phyloP scores from a whole-genome alignment of 2,113 vertebrate species.

The Oncorhynchus kisutch region DNA sequence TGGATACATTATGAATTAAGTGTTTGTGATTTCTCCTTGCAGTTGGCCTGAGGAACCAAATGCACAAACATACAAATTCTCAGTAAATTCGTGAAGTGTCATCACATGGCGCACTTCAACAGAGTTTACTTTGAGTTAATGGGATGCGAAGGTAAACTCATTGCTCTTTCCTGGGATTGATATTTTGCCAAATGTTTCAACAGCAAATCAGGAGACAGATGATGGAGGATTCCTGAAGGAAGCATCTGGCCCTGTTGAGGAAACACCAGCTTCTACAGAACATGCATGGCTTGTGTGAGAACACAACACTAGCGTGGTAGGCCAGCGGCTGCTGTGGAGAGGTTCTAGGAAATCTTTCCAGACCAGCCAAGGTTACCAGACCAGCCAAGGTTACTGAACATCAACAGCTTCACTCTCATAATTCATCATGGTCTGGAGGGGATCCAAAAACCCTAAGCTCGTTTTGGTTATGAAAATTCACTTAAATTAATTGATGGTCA shows the following conservation, averaged over 20 bases:
- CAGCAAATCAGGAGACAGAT: background rate
- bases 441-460: slow-evolving; percentile 3
- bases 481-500: slow-evolving; percentile 40
- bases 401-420: background rate
- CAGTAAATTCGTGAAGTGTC: too few species aligned
- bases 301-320: background rate
- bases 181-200: too few species aligned
- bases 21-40: too few species aligned
- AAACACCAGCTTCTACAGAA: slow-evolving; percentile 27
- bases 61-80: too few species aligned
- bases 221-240: slow-evolving; percentile 1
- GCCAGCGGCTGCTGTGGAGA: background rate
- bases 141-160: too few species aligned
- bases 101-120: too few species aligned
- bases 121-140: too few species aligned
- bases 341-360: background rate
- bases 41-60: too few species aligned
- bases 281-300: background rate
- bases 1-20: too few species aligned
- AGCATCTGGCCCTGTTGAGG: slow-evolving; percentile 31
- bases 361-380: background rate
- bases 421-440: slow-evolving; percentile 8
- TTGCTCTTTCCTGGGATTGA: too few species aligned
- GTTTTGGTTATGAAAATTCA: slow-evolving; percentile 15
- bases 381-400: background rate